Evolutionary conservation across 1,140 invertebrate species (phyloP).

Genomic region (Zaprionus davidi): DNA sequence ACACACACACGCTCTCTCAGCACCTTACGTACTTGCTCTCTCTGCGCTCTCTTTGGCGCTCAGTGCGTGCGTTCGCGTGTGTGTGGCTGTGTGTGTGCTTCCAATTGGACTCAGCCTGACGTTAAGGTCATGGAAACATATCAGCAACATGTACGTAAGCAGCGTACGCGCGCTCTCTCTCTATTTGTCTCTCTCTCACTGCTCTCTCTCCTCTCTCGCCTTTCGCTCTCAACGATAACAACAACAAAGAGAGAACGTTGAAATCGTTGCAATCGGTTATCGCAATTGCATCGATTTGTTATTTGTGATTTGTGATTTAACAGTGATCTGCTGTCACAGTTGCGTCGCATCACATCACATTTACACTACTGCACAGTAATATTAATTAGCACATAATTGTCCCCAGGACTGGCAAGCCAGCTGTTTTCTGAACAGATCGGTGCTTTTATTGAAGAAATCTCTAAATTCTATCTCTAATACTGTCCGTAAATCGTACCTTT

Average conservation of each 20-base stretch:
- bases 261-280: not conserved
- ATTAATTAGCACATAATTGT: not conserved
- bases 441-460: too few species aligned
- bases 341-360: not conserved
- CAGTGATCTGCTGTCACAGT: not conserved
- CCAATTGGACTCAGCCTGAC: slow-evolving; percentile 25
- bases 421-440: too few species aligned
- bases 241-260: not conserved
- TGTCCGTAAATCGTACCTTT: too few species aligned
- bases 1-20: not conserved
- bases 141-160: slow-evolving; percentile 45
- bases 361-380: not conserved
- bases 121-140: slow-evolving; percentile 67
- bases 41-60: not conserved
- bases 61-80: slow-evolving; percentile 17
- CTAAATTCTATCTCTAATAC: too few species aligned
- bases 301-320: not conserved
- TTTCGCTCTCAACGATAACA: not conserved
- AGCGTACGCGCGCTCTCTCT: not conserved
- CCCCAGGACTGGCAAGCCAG: too few species aligned
- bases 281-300: slow-evolving; percentile 4
- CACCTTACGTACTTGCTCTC: not conserved
- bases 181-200: not conserved
- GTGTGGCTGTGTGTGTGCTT: slow-evolving; percentile 17
- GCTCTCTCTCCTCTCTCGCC: not conserved